Evolutionary conservation across 1,140 invertebrate species (phyloP).

Genomic region (Muscidifurax raptorellus): DNA sequence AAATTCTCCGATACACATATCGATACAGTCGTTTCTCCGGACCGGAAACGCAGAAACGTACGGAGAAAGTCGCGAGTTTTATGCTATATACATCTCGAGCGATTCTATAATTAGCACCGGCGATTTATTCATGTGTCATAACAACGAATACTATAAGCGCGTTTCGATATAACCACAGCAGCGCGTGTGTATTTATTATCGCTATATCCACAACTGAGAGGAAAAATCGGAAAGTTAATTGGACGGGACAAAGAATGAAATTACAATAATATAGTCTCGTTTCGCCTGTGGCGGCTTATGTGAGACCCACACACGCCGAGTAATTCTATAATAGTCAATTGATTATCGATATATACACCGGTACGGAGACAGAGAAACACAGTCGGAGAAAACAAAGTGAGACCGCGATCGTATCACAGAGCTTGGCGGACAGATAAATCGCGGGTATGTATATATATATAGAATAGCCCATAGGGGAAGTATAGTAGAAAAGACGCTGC

Average conservation of each 20-base stretch:
- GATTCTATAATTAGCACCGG: background rate
- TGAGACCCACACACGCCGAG: background rate
- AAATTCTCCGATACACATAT: background rate
- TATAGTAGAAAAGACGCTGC: background rate
- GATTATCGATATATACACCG: constrained; percentile 24
- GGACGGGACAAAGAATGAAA: constrained; percentile 23
- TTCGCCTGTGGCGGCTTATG: background rate
- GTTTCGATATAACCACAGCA: background rate
- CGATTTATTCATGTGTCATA: background rate
- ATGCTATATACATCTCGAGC: no score
- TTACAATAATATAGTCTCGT: constrained; percentile 20
- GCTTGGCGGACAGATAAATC: background rate
- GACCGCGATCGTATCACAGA: background rate
- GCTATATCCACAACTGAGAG: background rate
- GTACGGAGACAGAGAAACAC: background rate
- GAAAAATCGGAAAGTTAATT: background rate
- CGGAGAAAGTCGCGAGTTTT: no score
- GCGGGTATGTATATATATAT: no score
- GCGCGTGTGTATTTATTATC: background rate
- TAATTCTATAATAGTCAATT: constrained; percentile 23
- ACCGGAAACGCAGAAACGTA: background rate
- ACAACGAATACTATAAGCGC: background rate
- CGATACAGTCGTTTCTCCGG: background rate
- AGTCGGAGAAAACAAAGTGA: constrained; percentile 1
- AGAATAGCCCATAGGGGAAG: background rate